Base-by-base conservation (phyloP, 2,888 invertebrate genomes). In the Trissolcus japonicus region DNA sequence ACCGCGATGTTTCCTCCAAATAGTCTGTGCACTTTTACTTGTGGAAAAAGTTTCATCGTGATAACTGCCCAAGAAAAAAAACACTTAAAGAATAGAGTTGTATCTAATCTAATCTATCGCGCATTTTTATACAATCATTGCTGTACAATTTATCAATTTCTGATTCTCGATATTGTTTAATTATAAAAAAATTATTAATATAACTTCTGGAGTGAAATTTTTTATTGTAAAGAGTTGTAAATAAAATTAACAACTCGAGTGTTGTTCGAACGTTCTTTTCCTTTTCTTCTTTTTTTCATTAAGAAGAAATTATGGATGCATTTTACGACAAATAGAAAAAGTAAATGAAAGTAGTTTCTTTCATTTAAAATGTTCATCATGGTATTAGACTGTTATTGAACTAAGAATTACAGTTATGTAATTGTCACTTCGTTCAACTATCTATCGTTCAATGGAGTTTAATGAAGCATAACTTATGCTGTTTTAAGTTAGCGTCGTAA, bases 41-140 rank as follows among this genome's bases (percentile, higher is more conserved):
- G 29, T 29, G 48, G 56, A 57, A 67, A 67, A 67, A 74, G 62
- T 74, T 74, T 74, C 67, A 74, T 74, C 66, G 66, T 57, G 66
- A 74, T 74, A 66, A 74, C 7, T 35, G 9, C 35, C 35, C 11
- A 2, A 9, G 11, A 2, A 48, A 56, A 67, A 50, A 46, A 68
- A 7, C 13, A 41, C 40, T 63, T 29, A 19, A 11, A 61, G 55
- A 67, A 62, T 29, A 59, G 14, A 43, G 54, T 6, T 67, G 13
- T 72, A 76, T 76, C 76, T 71, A 71, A 66, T 69, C 69, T 73
- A 54, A 68, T 68, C 62, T 73, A 60, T 40, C 50, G 48, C 46
- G 46, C 46, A 46, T 14, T 76, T 25, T 61, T 72, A 61, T 63
- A 48, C 19, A 35, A 11, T 54, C 17, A 51, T 71, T 48, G n/a